phyloP scores from a whole-genome alignment of 2,888 invertebrate species.

The Troglohyphantes excavatus region DNA sequence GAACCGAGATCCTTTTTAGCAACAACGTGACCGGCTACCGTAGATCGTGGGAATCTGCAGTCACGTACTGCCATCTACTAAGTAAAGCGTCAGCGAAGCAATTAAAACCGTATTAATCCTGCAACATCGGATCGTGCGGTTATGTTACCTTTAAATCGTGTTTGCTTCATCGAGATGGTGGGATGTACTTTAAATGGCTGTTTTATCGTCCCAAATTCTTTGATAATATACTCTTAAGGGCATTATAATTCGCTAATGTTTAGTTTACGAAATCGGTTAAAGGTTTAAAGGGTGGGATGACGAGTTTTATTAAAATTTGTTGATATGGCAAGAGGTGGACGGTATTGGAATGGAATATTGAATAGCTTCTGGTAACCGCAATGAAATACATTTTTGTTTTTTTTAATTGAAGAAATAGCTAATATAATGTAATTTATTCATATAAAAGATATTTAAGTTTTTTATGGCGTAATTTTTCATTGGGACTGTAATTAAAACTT shows the following conservation, averaged over 20 bases:
- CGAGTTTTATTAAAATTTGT: conserved; percentile 2
- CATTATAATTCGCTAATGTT: not conserved
- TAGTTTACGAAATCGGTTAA: not conserved
- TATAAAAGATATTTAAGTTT: no score
- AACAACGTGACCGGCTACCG: not conserved
- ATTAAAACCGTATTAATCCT: conserved; percentile 11
- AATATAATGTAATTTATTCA: no score
- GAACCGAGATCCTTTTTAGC: not conserved
- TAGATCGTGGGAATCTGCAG: not conserved
- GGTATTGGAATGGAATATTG: not conserved
- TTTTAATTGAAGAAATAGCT: no score
- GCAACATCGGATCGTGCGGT: not conserved
- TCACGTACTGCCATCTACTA: not conserved
- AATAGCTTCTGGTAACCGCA: no score
- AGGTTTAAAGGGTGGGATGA: not conserved
- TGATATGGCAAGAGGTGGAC: not conserved
- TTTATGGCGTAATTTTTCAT: no score
- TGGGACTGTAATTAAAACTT: no score
- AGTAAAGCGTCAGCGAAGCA: conserved; percentile 1
- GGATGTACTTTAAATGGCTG: not conserved
- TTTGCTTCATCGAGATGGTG: not conserved
- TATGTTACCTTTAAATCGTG: not conserved
- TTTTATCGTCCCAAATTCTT: not conserved
- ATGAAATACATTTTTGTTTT: no score
- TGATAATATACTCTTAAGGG: not conserved